Evolutionary conservation across 2,888 invertebrate species (phyloP).

Genomic region (Synergus gifuensis): DNA sequence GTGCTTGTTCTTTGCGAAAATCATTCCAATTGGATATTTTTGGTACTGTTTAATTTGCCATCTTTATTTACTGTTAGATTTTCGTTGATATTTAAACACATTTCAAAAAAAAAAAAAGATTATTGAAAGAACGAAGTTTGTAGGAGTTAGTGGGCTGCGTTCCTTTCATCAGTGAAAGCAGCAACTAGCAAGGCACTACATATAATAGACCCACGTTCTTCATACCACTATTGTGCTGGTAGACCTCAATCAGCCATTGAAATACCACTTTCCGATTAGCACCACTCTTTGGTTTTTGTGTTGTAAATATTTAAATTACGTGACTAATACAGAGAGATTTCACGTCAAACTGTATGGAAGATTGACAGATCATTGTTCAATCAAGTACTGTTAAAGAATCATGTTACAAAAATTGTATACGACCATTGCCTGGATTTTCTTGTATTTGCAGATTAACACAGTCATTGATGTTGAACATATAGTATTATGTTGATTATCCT

Average conservation of each 20-base stretch:
- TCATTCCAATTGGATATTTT: too few relatives aligned
- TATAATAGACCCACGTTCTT: slow-evolving; percentile 56
- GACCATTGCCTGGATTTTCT: background rate
- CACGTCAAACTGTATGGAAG: slow-evolving; percentile 42
- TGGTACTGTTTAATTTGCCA: too few relatives aligned
- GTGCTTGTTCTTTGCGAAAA: background rate
- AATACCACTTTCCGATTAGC: slow-evolving; percentile 57
- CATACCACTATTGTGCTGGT: slow-evolving; percentile 49
- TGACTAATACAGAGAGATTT: slow-evolving; percentile 53
- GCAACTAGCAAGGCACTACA: slow-evolving; percentile 37
- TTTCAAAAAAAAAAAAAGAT: background rate
- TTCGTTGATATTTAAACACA: background rate
- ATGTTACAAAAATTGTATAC: background rate
- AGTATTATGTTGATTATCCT: background rate
- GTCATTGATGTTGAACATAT: background rate
- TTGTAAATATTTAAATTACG: slow-evolving; percentile 53
- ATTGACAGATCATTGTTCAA: slow-evolving; percentile 17
- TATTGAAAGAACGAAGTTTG: slow-evolving; percentile 39
- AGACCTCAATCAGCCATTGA: slow-evolving; percentile 57
- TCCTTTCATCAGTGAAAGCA: slow-evolving; percentile 56
- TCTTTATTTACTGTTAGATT: background rate
- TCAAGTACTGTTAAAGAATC: background rate
- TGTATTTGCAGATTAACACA: background rate
- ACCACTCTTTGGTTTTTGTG: slow-evolving; percentile 51
- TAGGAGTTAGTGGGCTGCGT: slow-evolving; percentile 45